phyloP scores from a whole-genome alignment of 2,888 invertebrate genomes.

The Phyllotreta cruciferae region DNA sequence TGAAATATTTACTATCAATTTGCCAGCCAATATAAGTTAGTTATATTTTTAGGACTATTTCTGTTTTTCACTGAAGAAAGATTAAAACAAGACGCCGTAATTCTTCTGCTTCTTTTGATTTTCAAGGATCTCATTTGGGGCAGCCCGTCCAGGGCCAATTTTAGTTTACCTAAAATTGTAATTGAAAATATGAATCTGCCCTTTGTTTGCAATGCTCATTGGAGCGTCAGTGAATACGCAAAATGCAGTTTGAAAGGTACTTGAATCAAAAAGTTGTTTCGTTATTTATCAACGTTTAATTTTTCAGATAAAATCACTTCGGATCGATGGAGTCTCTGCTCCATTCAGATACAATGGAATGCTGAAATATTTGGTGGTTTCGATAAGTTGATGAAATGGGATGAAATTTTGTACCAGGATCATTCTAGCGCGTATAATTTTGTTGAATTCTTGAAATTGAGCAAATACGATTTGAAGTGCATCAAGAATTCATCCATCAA shows the following conservation, averaged over 20 bases:
- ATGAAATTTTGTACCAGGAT: slow-evolving; percentile 44
- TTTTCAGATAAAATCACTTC: slow-evolving; percentile 39
- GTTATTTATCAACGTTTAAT: slow-evolving; percentile 8
- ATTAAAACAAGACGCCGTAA: slow-evolving; percentile 61
- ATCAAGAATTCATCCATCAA: slow-evolving; percentile 64
- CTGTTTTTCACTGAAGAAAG: slow-evolving; percentile 64
- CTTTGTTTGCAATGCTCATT: slow-evolving; percentile 61
- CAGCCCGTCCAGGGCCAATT: slow-evolving; percentile 53
- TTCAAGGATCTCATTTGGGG: slow-evolving; percentile 61
- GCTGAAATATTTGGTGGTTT: slow-evolving; percentile 58
- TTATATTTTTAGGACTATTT: slow-evolving; percentile 60
- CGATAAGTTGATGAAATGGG: slow-evolving; percentile 52
- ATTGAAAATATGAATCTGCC: slow-evolving; percentile 60
- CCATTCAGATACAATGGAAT: slow-evolving; percentile 61
- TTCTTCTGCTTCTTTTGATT: slow-evolving; percentile 62
- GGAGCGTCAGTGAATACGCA: slow-evolving; percentile 60
- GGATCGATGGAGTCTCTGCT: slow-evolving; percentile 55
- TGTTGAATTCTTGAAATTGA: slow-evolving; percentile 52
- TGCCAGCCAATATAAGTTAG: slow-evolving; percentile 7
- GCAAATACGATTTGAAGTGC: slow-evolving; percentile 60
- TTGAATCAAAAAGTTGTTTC: neutral
- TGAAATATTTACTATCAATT: neutral
- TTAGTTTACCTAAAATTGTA: slow-evolving; percentile 62
- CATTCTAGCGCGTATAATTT: slow-evolving; percentile 46
- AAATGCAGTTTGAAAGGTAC: slow-evolving; percentile 51